Evolutionary conservation across 2,113 vertebrate species (phyloP).

Genomic region (Spheniscus mendiculus): DNA sequence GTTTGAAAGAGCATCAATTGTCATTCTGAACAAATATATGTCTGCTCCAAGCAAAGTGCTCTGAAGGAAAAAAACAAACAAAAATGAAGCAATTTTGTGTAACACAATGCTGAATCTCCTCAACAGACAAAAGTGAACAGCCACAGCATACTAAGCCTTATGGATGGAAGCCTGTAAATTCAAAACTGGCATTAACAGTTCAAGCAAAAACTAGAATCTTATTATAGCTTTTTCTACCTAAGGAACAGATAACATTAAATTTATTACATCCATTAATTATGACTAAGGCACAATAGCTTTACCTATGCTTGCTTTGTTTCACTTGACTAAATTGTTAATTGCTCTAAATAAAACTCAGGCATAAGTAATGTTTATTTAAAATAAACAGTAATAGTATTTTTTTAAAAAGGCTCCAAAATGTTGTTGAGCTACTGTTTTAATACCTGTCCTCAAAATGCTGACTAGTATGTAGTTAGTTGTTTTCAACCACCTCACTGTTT

Average conservation of each 20-base stretch:
- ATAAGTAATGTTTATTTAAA: background rate
- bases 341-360: background rate
- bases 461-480: background rate
- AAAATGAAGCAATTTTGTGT: constrained; percentile 45
- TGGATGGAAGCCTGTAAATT: background rate
- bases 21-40: constrained; percentile 57
- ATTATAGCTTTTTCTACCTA: background rate
- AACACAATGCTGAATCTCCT: background rate
- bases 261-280: background rate
- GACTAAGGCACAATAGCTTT: background rate
- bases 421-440: background rate
- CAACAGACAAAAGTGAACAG: background rate
- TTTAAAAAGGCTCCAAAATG: background rate
- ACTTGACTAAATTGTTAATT: background rate
- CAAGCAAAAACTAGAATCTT: background rate
- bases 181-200: background rate
- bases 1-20: constrained; percentile 57
- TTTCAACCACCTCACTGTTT: background rate
- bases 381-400: background rate
- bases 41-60: constrained; percentile 66
- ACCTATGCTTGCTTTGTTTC: background rate
- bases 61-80: constrained; percentile 53
- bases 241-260: background rate
- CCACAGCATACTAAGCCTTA: background rate
- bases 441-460: background rate